Evolutionary conservation across 2,797 vertebrate genomes (phyloP).

Genomic region (Sebastes vulpes): DNA sequence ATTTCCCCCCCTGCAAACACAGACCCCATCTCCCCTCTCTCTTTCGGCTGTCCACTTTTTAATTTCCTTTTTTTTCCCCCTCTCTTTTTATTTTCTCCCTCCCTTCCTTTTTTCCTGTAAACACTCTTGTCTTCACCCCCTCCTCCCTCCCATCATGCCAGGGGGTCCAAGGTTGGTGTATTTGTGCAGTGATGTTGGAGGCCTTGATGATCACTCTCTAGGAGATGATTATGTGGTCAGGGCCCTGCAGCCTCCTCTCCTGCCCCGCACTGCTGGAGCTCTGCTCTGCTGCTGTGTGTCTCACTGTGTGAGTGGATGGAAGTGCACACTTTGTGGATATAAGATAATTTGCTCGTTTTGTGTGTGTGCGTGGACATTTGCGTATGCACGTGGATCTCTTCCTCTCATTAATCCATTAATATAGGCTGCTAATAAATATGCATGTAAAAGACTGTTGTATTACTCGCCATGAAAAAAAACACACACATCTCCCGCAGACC

Average conservation of each 20-base stretch:
- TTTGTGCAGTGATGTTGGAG: slow-evolving; percentile 80
- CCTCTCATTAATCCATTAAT: slow-evolving; percentile 37
- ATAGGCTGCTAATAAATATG: slow-evolving; percentile 58
- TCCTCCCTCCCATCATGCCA: slow-evolving; percentile 54
- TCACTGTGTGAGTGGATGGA: slow-evolving; percentile 7
- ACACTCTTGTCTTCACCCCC: slow-evolving; percentile 67
- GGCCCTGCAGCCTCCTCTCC: slow-evolving; percentile 71
- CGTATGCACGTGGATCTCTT: not conserved
- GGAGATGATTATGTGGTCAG: slow-evolving; percentile 85
- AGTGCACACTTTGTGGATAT: slow-evolving; percentile 19
- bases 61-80: slow-evolving; percentile 51
- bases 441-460: slow-evolving; percentile 35
- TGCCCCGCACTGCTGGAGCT: slow-evolving; percentile 74
- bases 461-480: not conserved
- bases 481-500: slow-evolving; percentile 4
- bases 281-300: slow-evolving; percentile 49
- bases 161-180: slow-evolving; percentile 73
- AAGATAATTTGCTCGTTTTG: slow-evolving; percentile 29
- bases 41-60: slow-evolving; percentile 51
- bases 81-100: slow-evolving; percentile 45
- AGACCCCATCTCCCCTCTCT: slow-evolving; percentile 16
- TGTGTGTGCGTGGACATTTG: slow-evolving; percentile 18
- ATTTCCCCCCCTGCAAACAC: slow-evolving; percentile 10
- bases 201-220: slow-evolving; percentile 81
- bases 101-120: slow-evolving; percentile 55